These are phyloP conservation scores for Anomalospiza imberbis DNA, from an alignment of 2,797 vertebrate genomes.

Conservation along the genomic window DNA sequence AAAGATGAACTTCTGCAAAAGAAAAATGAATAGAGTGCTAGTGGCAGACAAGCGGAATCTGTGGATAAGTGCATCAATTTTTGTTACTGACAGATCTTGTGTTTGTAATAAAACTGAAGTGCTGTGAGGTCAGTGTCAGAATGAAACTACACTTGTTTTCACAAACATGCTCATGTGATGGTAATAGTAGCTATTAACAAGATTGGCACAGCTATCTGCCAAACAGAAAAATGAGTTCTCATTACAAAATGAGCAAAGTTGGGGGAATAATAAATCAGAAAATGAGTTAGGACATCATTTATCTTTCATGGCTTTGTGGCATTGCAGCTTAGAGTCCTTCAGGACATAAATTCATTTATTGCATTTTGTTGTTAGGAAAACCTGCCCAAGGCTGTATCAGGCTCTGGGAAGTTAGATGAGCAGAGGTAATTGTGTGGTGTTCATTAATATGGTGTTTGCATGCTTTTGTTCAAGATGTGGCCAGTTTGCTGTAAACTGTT, in stretches of 20 bases:
- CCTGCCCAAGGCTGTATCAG: slow-evolving; percentile 38
- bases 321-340: slow-evolving; percentile 24
- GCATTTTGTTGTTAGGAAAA: slow-evolving; percentile 59
- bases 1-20: slow-evolving; percentile 68
- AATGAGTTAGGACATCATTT: slow-evolving; percentile 76
- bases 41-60: slow-evolving; percentile 57
- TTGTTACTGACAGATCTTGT: slow-evolving; percentile 54
- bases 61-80: slow-evolving; percentile 66
- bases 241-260: slow-evolving; percentile 54
- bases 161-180: slow-evolving; percentile 56
- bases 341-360: slow-evolving; percentile 63
- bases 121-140: slow-evolving; percentile 70
- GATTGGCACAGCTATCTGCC: slow-evolving; percentile 60
- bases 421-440: slow-evolving; percentile 5
- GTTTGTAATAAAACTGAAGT: slow-evolving; percentile 53
- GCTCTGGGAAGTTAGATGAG: neutral
- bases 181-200: slow-evolving; percentile 67
- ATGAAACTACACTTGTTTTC: slow-evolving; percentile 47
- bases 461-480: neutral
- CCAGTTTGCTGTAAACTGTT: slow-evolving; percentile 3
- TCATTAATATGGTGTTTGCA: slow-evolving; percentile 46
- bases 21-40: slow-evolving; percentile 69
- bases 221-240: slow-evolving; percentile 70
- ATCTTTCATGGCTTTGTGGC: slow-evolving; percentile 57
- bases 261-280: slow-evolving; percentile 72